These are phyloP conservation scores for Tragelaphus buxtoni DNA, from an alignment of 2,113 vertebrate genomes.

Conservation along the genomic window DNA sequence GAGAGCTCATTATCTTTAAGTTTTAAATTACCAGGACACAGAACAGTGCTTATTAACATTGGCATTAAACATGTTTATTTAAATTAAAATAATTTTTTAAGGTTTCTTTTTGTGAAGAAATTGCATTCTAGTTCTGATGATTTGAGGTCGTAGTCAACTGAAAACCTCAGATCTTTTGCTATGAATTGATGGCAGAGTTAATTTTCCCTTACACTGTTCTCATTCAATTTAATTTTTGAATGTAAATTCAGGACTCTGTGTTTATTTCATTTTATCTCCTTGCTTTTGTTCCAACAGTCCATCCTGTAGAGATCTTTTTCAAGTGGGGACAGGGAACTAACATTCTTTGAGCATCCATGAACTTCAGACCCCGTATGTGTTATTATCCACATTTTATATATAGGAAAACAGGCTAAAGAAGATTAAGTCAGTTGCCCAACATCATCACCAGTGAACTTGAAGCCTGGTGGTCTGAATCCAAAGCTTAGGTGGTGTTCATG, in stretches of 20 bases:
- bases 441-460: neutral
- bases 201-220: neutral
- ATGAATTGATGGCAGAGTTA: neutral
- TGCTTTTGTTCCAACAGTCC: neutral
- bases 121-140: neutral
- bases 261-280: constrained; percentile 23
- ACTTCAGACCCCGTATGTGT: neutral
- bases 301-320: neutral
- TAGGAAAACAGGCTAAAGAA: neutral
- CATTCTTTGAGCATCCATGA: neutral
- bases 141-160: neutral
- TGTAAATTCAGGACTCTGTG: neutral
- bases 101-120: neutral
- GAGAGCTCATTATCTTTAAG: neutral
- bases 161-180: neutral
- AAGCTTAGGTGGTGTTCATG: neutral
- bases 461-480: neutral
- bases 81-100: neutral
- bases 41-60: neutral
- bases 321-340: neutral
- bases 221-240: constrained; percentile 25
- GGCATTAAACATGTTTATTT: neutral
- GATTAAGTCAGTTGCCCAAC: neutral
- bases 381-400: neutral
- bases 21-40: neutral